These are phyloP conservation scores for Amphiprion clarkii DNA, from an alignment of 2,797 vertebrate genomes.

Conservation along the genomic window DNA sequence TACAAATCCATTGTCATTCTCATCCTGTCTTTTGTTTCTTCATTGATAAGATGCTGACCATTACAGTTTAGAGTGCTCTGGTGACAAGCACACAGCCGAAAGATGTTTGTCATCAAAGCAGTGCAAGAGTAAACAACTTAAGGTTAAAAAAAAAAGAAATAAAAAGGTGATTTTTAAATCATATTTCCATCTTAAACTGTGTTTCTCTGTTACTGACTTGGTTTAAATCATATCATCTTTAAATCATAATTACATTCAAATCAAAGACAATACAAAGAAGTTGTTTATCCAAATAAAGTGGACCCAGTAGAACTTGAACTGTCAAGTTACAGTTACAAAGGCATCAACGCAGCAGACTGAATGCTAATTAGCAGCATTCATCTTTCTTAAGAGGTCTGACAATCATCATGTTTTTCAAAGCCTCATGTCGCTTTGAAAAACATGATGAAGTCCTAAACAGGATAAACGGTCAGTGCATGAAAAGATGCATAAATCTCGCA, in stretches of 20 bases:
- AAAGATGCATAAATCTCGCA: conserved; percentile 27
- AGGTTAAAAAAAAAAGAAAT: neutral
- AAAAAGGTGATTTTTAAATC: neutral
- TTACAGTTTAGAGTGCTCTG: neutral
- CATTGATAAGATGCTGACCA: neutral
- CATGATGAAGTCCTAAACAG: conserved; percentile 36
- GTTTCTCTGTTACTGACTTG: neutral
- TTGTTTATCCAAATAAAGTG: conserved; percentile 23
- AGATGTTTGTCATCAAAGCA: neutral
- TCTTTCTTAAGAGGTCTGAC: conserved; percentile 46
- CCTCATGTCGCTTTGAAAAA: conserved; percentile 30
- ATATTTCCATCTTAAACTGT: neutral
- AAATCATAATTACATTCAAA: conserved; percentile 24
- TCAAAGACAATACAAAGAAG: conserved; percentile 27
- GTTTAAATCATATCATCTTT: conserved; percentile 6
- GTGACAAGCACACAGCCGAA: neutral
- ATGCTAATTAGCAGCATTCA: conserved; percentile 50
- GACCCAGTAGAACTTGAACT: conserved; percentile 34
- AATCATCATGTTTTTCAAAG: conserved; percentile 48
- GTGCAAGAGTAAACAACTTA: neutral
- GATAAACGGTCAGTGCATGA: conserved; percentile 41
- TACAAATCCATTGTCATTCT: neutral
- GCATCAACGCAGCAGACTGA: conserved; percentile 8
- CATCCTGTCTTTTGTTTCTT: neutral
- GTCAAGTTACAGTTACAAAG: conserved; percentile 41